Percentiles rank a stretch among this genome's conserved stretches.
Evolutionary conservation across 2,113 vertebrate species (phyloP).

Genomic region (Crotalus viridis): DNA sequence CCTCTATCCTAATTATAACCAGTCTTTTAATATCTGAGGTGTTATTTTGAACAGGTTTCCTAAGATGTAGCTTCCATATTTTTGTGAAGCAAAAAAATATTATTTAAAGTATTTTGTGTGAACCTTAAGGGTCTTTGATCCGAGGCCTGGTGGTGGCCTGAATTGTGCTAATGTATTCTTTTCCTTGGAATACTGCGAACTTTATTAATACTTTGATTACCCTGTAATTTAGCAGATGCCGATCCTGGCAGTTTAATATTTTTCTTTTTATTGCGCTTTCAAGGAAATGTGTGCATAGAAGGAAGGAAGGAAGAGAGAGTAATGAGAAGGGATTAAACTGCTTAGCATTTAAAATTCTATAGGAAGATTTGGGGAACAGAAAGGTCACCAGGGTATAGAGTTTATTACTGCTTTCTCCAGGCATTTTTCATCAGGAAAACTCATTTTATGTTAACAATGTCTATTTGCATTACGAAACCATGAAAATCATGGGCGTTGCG

Average conservation of each 20-base stretch:
- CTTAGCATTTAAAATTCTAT: conserved; percentile 2
- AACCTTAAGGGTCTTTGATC: not conserved
- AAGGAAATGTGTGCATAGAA: not conserved
- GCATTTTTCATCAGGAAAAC: not conserved
- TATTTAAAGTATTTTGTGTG: not conserved
- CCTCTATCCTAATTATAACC: not conserved
- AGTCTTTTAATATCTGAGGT: not conserved
- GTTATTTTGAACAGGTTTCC: not conserved
- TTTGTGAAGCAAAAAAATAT: not conserved
- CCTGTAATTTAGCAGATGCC: not conserved
- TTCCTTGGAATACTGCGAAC: not conserved
- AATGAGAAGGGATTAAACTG: not conserved
- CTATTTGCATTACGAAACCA: not conserved
- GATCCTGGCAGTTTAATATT: conserved; percentile 29
- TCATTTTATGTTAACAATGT: not conserved
- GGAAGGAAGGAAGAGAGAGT: conserved; percentile 16
- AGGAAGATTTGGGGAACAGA: not conserved
- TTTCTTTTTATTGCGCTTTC: conserved; percentile 46
- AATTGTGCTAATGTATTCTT: not conserved
- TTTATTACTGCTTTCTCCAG: conserved; percentile 20
- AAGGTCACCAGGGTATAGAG: not conserved
- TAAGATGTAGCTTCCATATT: not conserved
- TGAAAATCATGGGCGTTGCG: conserved; percentile 33
- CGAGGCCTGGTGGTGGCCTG: fast-evolving
- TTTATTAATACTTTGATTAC: not conserved